Evolutionary conservation across 2,888 invertebrate species (phyloP).

Genomic region (Nephrotoma appendiculata): DNA sequence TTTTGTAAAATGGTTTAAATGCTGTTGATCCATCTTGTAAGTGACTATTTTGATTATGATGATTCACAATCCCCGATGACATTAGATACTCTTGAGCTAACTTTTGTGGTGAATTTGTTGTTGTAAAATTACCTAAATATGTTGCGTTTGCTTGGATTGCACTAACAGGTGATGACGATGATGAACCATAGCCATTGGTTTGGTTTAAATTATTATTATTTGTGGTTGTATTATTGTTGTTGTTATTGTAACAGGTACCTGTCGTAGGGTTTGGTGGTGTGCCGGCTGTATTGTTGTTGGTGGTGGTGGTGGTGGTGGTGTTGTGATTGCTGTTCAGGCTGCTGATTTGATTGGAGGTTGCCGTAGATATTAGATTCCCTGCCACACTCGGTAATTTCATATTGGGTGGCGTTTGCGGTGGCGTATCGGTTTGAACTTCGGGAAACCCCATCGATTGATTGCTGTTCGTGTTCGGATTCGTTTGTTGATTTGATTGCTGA

Average conservation of each 20-base stretch:
- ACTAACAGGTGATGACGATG: not conserved
- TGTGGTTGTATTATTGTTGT: slow-evolving; percentile 11
- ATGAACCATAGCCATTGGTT: slow-evolving; percentile 14
- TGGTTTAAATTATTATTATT: slow-evolving; percentile 16
- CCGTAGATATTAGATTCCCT: slow-evolving; percentile 53
- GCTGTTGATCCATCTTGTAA: slow-evolving; percentile 40
- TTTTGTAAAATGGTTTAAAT: slow-evolving; percentile 84
- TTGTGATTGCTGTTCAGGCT: slow-evolving; percentile 27
- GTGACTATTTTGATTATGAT: slow-evolving; percentile 22
- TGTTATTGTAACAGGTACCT: slow-evolving; percentile 35
- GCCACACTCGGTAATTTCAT: slow-evolving; percentile 77
- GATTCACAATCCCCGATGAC: slow-evolving; percentile 14
- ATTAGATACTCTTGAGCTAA: slow-evolving; percentile 6
- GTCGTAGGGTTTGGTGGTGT: slow-evolving; percentile 34
- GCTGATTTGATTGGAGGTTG: slow-evolving; percentile 22
- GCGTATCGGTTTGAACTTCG: slow-evolving; percentile 75
- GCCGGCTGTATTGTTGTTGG: slow-evolving; percentile 26
- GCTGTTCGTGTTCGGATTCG: slow-evolving; percentile 7
- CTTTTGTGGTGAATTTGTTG: slow-evolving; percentile 20
- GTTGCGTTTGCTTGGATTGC: not conserved
- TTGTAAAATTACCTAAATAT: slow-evolving; percentile 15
- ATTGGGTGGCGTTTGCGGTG: slow-evolving; percentile 87
- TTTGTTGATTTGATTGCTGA: slow-evolving; percentile 6
- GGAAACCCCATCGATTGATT: slow-evolving; percentile 55
- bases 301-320: not conserved